Evolutionary conservation across 64 coral and sea anemone species (phyloP).

Genomic region (Porites australiensis): DNA sequence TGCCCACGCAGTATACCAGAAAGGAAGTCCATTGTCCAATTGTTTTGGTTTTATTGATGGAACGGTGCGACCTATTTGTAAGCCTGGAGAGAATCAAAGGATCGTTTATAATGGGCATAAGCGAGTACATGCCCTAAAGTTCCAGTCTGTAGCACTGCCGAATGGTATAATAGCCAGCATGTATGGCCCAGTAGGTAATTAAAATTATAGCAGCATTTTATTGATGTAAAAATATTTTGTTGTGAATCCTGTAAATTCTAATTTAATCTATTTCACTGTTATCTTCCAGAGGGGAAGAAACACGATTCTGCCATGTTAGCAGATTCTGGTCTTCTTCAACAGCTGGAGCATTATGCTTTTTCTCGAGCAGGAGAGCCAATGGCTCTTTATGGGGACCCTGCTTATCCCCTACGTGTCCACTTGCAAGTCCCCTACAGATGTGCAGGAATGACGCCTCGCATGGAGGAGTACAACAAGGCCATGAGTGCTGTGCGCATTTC

Average conservation of each 20-base stretch:
- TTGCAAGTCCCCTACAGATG: constrained; percentile 46
- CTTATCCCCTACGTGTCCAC: constrained; percentile 23
- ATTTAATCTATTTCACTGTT: too few species aligned
- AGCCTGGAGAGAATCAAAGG: constrained; percentile 17
- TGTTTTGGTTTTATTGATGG: constrained; percentile 30
- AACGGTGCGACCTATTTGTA: constrained; percentile 37
- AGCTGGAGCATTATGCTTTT: constrained; percentile 36
- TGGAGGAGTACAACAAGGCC: constrained; percentile 7
- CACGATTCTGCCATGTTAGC: constrained; percentile 42
- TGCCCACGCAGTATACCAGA: neutral
- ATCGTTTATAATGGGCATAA: neutral
- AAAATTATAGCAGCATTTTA: too few species aligned
- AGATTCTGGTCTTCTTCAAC: constrained; percentile 22
- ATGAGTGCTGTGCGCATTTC: constrained; percentile 24
- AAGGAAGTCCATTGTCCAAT: neutral
- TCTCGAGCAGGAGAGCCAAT: constrained; percentile 31
- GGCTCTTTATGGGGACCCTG: constrained; percentile 46
- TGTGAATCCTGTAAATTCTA: too few species aligned
- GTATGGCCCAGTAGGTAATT: constrained; percentile 51
- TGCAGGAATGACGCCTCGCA: constrained; percentile 3
- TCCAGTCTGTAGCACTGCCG: constrained; percentile 5
- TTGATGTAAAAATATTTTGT: too few species aligned
- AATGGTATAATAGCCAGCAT: constrained; percentile 47
- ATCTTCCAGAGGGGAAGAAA: neutral
- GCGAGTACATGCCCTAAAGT: neutral